Base-by-base conservation (phyloP, 1,140 invertebrate species). In the Drosophila rhopaloa region DNA sequence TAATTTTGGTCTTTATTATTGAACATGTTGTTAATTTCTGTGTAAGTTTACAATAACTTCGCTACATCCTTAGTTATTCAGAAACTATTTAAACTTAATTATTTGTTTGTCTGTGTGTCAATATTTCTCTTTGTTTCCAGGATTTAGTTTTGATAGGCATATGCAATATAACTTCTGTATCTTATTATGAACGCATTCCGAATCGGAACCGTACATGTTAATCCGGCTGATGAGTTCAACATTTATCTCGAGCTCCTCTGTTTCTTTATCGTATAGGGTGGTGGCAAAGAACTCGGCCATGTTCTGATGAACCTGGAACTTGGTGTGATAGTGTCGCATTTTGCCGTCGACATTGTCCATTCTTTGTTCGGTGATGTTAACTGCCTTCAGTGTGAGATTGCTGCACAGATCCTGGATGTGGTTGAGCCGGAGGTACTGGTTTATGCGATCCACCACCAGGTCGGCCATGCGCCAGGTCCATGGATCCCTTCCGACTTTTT, bases 331-430 rank as follows among this genome's bases (percentile, higher is more conserved):
- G 13, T 56, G 19, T 11, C 29, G 16, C 19, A 48, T 37, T 44
- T 27, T 16, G 9, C 8, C 44, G 0, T 51, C 11, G 7, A 43
- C 10, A 46, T 47, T 41, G 8, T 54, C 46, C 24, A 58, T 8
- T 32, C 61, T 24, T 27, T 37, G 14, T 14, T 78, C 61, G 3
- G 76, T 79, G 5, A n/a, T 9, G 11, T 54, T 66, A 9, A 79
- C 56, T 8, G 29, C 5, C 2, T 14, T 40, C 6, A 65, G 13
- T 1, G 54, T 71, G 0, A 79, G 48, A 19, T 68, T 57, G 27
- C 60, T 61, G 29, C 77, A 79, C 3, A 24, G 81, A 89, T 96
- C 97, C 90, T 97, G 97, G 79, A 97, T 97, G 1, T 95, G 95
- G 2, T 95, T 95, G 32, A 92, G 1, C 96, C 96, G 7, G 70